Base-by-base conservation (phyloP, 1,140 invertebrate species). In the Drosophila auraria region DNA sequence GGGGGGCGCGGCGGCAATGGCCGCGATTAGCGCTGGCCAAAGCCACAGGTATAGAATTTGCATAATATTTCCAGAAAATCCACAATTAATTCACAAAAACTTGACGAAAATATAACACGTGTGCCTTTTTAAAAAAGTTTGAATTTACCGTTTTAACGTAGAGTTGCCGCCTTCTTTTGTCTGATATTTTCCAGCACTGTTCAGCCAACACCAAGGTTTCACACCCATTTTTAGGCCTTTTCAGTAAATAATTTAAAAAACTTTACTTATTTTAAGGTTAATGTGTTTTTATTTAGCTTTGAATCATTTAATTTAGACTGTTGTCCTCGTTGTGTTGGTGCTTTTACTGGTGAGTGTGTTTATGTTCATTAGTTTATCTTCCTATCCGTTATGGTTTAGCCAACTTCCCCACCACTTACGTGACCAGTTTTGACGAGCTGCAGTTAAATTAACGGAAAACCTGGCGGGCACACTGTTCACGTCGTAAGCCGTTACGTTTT, bases 81-180 rank as follows among this genome's bases (percentile, higher is more conserved):
- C 14, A 44, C 15, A 64, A 64, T 49, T 15, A 20, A 38, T 44
- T 30, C 6, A 54, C 63, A 53, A 36, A 12, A 53, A 25, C 7
- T 6, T n/a, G 20, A 49, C 33, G 3, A n/a, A 20, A 6, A n/a
- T 33, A 8, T n/a, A 14, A 69, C 68, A 71, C 68, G 68, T 71
- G 68, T 30, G 23, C 1, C 3, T 20, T 20, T 20, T n/a, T 14
- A 9, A 23, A 5, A 42, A 8, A 33, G 20, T 71, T 56, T 17
- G 3, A 70, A 69, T 69, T 38, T 57, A 69, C 68, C 64, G 68
- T 71, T 71, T 47, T 14, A 7, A 20, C 15, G 23, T 15, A 9
- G 20, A 17, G 33, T 9, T 56, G 62, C 49, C 65, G 63, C 68
- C 47, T n/a, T 5, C 20, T 15, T 1, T 5, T 44, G 7, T 3